Base-by-base conservation (phyloP, 2,113 vertebrate genomes). In the Thinocorus orbignyianus region DNA sequence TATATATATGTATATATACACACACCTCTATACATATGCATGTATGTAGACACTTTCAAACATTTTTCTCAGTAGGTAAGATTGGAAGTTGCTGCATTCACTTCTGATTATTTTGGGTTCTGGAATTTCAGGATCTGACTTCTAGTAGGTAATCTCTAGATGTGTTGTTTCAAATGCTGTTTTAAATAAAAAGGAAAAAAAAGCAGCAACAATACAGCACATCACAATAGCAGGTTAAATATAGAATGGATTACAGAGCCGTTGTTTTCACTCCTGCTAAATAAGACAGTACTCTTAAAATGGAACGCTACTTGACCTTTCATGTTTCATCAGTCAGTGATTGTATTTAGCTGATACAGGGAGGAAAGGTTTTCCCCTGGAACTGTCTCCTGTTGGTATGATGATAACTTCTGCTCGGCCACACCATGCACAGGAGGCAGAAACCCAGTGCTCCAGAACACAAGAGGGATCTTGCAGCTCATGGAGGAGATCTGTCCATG, bases 191-290 rank as follows among this genome's bases (percentile, higher is more conserved):
- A 91, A 73, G 14, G 15, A 65, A 78, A 51, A 42, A 78, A 57
- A 33, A 71, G 60, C 61, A 49, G 35, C 80, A 77, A 55, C 41
- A 61, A 68, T 35, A 52, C 61, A 70, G 91, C 90, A 92, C 81
- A 96, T 92, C 95, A 93, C 68, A 69, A 91, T 66, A 92, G 93
- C 58, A 60, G 84, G 97, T 97, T 98, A 98, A 98, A 98, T 98
- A 98, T 98, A 98, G 98, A 35, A 44, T 31, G 96, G 97, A 98
- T 97, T 98, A 97, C 90, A 91, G 93, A 94, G 97, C 92, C 97
- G 97, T 98, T 98, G 97, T 98, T 98, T 98, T 97, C 93, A 94
- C 94, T 94, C 95, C 90, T 97, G 95, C 97, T 97, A 97, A 97
- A 98, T 98, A 97, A 98, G 97, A 97, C 97, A 93, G 93, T 83